Evolutionary conservation across 2,797 vertebrate species (phyloP), one percentile per base, ranked within the genome.

Genomic region (Mormyrus hasselquistii): DNA sequence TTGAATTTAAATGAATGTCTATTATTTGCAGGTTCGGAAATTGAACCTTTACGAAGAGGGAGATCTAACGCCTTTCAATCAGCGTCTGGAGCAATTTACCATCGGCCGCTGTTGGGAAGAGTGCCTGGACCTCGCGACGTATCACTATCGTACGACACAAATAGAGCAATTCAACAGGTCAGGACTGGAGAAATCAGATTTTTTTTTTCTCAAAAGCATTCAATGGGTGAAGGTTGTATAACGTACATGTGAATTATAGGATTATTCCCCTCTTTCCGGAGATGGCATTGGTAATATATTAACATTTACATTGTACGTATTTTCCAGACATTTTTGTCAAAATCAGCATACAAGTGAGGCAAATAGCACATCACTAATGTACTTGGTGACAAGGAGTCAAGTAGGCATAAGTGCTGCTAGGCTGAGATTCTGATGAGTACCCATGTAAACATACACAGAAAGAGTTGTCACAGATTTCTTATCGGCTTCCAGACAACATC

Each of bases 51-150:
- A 98, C 88, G 88, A 92, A 0, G 95, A 98, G 93, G 98, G 98
- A 9, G 97, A 99, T 38, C 76, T 91, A 16, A 99, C 98, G 0
- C 97, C 97, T 38, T 98, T 96, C 93, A 97, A 96, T 91, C 98
- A 99, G 94, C 92, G 96, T 86, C 94, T 99, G 91, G 96, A 98
- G 5, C 95, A 94, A 0, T 94, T 97, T 91, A 98, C 95, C 3
- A 89, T 99, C 82, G 91, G 86, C 85, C 95, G 96, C 87, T 99
- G 98, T 92, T 99, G 98, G 98, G 96, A 97, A 1, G 97, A 99
- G 86, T 99, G 98, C 88, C 91, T 99, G 88, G 90, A 88, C n/a
- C 95, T 94, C 38, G 96, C 97, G 0, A 90, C 92, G 10, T 98
- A 97, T 90, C 90, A 95, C 0, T 87, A 93, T 12, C 96, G 97